phyloP scores from a whole-genome alignment of 1,140 invertebrate genomes.

The Chlorops oryzae region DNA sequence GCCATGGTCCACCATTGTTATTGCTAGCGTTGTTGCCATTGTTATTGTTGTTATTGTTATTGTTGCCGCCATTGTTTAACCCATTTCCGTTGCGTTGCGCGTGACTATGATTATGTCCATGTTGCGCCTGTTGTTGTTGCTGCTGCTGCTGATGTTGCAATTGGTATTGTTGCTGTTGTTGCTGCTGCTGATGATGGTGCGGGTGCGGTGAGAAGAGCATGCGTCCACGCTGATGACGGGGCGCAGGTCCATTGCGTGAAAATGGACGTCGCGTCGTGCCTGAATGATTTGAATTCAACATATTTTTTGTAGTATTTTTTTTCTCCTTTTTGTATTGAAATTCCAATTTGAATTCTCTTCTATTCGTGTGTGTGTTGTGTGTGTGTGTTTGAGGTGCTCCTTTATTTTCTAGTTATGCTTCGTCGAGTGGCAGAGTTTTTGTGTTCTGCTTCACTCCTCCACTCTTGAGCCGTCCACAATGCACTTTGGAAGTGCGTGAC shows the following conservation, averaged over 20 bases:
- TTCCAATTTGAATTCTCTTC: no score
- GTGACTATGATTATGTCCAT: neutral
- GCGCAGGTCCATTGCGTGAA: slow-evolving; percentile 12
- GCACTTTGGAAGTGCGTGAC: no score
- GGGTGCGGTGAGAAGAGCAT: slow-evolving; percentile 15
- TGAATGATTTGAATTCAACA: slow-evolving; percentile 17
- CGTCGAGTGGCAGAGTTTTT: no score
- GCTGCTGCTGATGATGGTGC: slow-evolving; percentile 4
- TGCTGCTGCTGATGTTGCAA: neutral
- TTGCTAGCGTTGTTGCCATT: neutral
- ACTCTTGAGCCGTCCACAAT: no score
- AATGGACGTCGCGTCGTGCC: slow-evolving; percentile 14
- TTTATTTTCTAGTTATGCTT: no score
- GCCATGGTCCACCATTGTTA: slow-evolving; percentile 7
- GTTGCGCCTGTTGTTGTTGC: neutral
- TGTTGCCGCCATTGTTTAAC: neutral
- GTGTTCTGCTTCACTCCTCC: no score
- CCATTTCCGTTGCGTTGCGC: neutral
- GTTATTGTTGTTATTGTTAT: slow-evolving; percentile 6
- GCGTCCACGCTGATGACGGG: slow-evolving; percentile 11
- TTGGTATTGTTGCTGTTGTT: no score
- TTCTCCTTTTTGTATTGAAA: no score
- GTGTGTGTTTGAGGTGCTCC: no score
- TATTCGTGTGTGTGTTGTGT: no score
- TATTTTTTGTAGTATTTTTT: neutral